Evolutionary conservation across 35 echinoderm and acorn worm species (phyloP), one percentile per base, ranked within the genome.

Genomic region (Patiria miniata): DNA sequence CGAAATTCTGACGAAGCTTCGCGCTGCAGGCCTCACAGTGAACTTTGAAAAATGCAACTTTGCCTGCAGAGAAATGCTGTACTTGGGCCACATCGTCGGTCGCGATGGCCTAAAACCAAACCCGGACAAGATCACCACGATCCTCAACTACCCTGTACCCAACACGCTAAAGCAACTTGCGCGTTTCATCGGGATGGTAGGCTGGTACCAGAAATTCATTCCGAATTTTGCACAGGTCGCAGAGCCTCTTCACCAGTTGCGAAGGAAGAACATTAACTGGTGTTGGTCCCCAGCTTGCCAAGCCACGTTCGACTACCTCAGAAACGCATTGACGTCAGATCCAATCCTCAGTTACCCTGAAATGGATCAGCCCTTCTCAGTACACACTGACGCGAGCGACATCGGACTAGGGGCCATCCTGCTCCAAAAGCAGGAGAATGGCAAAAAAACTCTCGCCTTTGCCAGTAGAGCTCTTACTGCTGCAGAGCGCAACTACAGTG

Each of bases 141-240:
- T 88, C 47, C 19, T 33, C 22, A 32, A 52, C 5, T 79, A 79
- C 16, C 86, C 86, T 30, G 21, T 8, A 37, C 79, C 81, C 4
- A 51, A 33, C 5, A 83, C n/a, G 7, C 23, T 61, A 7, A 90
- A 76, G 40, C 8, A 90, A 36, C 34, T 90, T 39, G 16, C 34
- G 19, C 44, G 51, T 9, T 90, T 90, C 38, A 17, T 85, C 3
- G 79, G 88, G 7, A 33, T 90, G 21, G 44, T 57, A 17, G 65
- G 79, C 22, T 83, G 82, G 44, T 83, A 73, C 50, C 81, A 80
- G 22, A 81, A 52, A 28, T 90, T 39, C 39, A 90, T 90, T 5
- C 88, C 79, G 5, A 51, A 54, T 4, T 90, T 69, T 76, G 42
- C 88, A 26, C 40, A 83, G 0, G 37, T 90, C 40, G 88, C 79